phyloP scores from a whole-genome alignment of 2,888 invertebrate genomes.

The Andricus quercusramuli region DNA sequence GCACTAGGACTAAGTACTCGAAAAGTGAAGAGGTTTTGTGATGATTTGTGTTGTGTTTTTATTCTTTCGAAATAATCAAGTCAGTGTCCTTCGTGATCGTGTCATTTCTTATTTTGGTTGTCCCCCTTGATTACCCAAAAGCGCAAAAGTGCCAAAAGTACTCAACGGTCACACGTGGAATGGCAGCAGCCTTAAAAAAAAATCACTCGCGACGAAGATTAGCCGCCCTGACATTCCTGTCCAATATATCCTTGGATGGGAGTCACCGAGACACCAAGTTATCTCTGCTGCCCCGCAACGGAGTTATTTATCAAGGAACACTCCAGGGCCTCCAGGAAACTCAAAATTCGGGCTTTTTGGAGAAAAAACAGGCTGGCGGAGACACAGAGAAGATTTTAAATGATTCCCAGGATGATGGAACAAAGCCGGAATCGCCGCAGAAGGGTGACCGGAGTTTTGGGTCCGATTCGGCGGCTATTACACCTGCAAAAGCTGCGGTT shows the following conservation, averaged over 20 bases:
- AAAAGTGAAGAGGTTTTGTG: conserved; percentile 30
- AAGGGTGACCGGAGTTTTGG: conserved; percentile 76
- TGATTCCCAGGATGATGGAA: conserved; percentile 43
- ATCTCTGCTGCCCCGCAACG: conserved; percentile 78
- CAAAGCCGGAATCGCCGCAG: neutral
- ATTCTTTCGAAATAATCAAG: conserved; percentile 20
- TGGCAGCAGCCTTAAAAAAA: conserved; percentile 81
- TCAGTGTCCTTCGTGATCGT: neutral
- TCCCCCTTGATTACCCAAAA: neutral
- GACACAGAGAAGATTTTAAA: conserved; percentile 43
- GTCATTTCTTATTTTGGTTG: neutral
- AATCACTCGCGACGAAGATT: conserved; percentile 90
- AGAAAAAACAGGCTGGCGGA: conserved; percentile 28
- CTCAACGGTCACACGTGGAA: conserved; percentile 63
- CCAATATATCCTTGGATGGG: conserved; percentile 97
- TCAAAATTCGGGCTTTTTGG: conserved; percentile 38
- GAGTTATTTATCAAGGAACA: conserved; percentile 61
- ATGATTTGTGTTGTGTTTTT: conserved; percentile 32
- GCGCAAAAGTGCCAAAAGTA: conserved; percentile 27
- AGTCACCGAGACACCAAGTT: conserved; percentile 88
- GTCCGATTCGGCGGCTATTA: conserved; percentile 87
- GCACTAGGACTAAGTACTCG: conserved; percentile 34
- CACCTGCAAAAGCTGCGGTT: conserved; percentile 82
- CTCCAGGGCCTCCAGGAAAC: conserved; percentile 37
- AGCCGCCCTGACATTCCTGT: conserved; percentile 95